Evolutionary conservation across 2,888 invertebrate genomes (phyloP).

Genomic region (Cantharis lateralis): DNA sequence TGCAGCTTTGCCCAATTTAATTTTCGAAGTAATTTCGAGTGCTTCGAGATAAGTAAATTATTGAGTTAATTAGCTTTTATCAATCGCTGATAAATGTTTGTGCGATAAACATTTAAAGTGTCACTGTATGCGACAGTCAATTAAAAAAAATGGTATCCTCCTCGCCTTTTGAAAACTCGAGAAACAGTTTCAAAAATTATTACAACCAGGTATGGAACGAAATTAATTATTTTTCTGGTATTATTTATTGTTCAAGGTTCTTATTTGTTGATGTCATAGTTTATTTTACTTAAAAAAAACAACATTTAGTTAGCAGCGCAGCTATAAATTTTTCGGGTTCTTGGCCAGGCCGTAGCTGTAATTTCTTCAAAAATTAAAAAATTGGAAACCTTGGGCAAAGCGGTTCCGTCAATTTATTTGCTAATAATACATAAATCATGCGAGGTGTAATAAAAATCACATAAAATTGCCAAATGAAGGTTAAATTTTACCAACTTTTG

Average conservation of each 20-base stretch:
- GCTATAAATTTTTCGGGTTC: not conserved
- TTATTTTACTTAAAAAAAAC: not conserved
- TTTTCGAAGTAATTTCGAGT: not conserved
- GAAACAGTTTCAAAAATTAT: slow-evolving; percentile 21
- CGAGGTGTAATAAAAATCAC: not conserved
- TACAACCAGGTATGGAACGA: slow-evolving; percentile 22
- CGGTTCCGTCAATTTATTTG: not conserved
- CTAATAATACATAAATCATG: not conserved
- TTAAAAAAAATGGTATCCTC: slow-evolving; percentile 22
- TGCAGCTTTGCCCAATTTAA: not conserved
- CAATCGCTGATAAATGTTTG: not conserved
- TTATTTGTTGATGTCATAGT: not conserved
- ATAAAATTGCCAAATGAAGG: not conserved
- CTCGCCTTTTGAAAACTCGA: slow-evolving; percentile 14
- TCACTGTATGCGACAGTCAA: not conserved
- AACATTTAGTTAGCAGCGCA: not conserved
- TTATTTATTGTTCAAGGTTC: slow-evolving; percentile 27
- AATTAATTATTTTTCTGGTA: slow-evolving; percentile 4
- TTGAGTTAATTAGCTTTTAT: not conserved
- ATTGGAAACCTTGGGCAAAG: not conserved
- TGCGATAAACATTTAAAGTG: not conserved
- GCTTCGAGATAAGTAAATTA: not conserved
- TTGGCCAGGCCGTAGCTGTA: not conserved
- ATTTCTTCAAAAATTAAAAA: not conserved
- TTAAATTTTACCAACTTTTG: not conserved